These are phyloP conservation scores for Nannoperca australis DNA, from an alignment of 2,797 vertebrate genomes.

Conservation along the genomic window DNA sequence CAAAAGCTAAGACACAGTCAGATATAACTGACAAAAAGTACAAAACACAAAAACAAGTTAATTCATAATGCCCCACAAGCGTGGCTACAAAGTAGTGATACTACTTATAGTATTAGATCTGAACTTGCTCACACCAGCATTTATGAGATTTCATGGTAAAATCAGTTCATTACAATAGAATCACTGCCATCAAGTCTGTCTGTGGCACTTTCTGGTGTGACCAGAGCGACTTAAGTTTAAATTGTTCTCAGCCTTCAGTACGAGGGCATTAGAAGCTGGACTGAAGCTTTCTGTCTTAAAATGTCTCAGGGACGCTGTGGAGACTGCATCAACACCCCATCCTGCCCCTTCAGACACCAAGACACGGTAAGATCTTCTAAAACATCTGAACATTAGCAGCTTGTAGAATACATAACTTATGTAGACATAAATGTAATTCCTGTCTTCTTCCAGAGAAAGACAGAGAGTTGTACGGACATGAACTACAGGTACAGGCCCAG, in stretches of 20 bases:
- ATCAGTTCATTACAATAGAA: too few relatives aligned
- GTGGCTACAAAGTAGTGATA: too few relatives aligned
- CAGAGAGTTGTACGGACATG: background rate
- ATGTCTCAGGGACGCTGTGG: constrained; percentile 85
- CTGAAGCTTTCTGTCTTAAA: constrained; percentile 37
- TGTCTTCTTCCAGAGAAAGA: constrained; percentile 58
- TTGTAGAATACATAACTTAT: background rate
- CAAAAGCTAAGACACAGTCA: background rate
- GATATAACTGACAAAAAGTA: background rate
- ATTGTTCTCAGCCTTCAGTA: background rate
- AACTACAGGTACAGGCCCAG: rapidly evolving
- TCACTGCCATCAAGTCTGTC: too few relatives aligned
- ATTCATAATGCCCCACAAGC: too few relatives aligned
- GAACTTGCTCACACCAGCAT: too few relatives aligned
- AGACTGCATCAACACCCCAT: constrained; percentile 73
- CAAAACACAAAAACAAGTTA: too few relatives aligned
- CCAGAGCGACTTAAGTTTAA: too few relatives aligned
- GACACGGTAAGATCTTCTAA: constrained; percentile 78
- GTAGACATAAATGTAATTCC: background rate
- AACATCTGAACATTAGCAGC: background rate
- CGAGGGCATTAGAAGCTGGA: too few relatives aligned
- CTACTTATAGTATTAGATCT: too few relatives aligned
- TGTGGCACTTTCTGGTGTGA: background rate
- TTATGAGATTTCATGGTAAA: too few relatives aligned
- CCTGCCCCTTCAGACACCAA: constrained; percentile 79